Conservation (phyloP, 1,140 invertebrate genomes). For the Macrostomum lignano region DNA sequence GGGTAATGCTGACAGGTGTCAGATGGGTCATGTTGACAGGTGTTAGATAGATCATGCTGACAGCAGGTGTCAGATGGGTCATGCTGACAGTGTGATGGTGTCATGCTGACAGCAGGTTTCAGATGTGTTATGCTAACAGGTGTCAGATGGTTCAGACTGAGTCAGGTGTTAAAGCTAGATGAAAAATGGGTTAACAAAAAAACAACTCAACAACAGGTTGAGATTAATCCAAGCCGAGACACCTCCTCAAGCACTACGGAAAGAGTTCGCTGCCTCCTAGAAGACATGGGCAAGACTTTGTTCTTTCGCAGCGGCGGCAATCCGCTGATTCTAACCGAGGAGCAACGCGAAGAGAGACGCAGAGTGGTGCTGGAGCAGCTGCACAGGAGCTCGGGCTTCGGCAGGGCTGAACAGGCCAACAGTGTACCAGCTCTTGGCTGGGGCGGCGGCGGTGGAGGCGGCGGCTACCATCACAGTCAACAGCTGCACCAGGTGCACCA, state of each 20-base stretch:
- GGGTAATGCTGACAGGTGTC: too few relatives aligned
- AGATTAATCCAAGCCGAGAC: background rate
- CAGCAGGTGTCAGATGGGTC: too few relatives aligned
- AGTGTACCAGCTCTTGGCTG: constrained; percentile 1
- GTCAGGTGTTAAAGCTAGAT: too few relatives aligned
- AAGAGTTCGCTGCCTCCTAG: constrained; percentile 22
- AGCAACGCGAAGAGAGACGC: constrained; percentile 21
- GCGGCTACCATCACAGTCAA: background rate
- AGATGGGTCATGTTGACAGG: too few relatives aligned
- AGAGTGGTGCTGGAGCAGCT: constrained; percentile 6
- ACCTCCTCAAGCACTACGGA: constrained; percentile 6
- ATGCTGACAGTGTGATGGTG: too few relatives aligned
- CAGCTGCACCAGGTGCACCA: background rate
- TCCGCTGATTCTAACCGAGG: constrained; percentile 27
- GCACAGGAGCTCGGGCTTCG: constrained; percentile 6
- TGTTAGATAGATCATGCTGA: too few relatives aligned
- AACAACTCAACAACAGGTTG: too few relatives aligned
- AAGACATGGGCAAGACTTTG: constrained; percentile 30
- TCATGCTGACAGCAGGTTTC: too few relatives aligned
- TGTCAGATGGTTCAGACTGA: too few relatives aligned
- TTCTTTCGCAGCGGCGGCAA: constrained; percentile 29
- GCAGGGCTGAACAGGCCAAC: constrained; percentile 13
- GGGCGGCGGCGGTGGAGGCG: constrained; percentile 1
- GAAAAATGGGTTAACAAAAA: too few relatives aligned
- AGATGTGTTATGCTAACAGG: too few relatives aligned